These are phyloP conservation scores for Corydoras maculifer DNA, from an alignment of 2,113 vertebrate species.

Conservation along the genomic window DNA sequence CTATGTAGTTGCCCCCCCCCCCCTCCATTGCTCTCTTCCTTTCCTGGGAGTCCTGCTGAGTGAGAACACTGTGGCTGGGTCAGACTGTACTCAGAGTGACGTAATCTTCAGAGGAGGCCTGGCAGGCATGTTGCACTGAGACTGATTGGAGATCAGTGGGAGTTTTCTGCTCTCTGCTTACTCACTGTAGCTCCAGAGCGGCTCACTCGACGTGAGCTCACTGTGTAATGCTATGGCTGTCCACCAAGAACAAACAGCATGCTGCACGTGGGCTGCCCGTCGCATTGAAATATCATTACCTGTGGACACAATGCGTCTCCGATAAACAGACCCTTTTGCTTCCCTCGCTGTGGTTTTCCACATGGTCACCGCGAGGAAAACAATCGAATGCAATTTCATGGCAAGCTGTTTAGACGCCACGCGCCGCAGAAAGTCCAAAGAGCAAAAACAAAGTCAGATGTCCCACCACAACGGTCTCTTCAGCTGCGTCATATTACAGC, in stretches of 20 bases:
- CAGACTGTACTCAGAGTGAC: slow-evolving; percentile 67
- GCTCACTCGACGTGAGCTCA: slow-evolving; percentile 5
- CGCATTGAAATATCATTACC: background rate
- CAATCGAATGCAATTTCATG: background rate
- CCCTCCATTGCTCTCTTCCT: background rate
- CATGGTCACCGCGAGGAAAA: slow-evolving; percentile 10
- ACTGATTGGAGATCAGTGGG: slow-evolving; percentile 26
- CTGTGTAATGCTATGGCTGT: slow-evolving; percentile 1
- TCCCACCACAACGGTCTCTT: no score
- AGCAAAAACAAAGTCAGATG: no score
- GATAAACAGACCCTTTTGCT: no score
- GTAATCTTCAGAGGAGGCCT: slow-evolving; percentile 56
- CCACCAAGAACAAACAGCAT: background rate
- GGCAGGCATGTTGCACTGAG: slow-evolving; percentile 35
- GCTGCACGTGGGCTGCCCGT: background rate
- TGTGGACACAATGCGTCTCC: no score
- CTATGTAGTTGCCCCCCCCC: no score
- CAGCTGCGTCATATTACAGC: slow-evolving; percentile 1
- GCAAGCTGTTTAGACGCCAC: slow-evolving; percentile 1
- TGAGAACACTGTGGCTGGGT: slow-evolving; percentile 31
- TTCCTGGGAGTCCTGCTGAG: slow-evolving; percentile 16
- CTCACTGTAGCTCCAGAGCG: slow-evolving; percentile 23
- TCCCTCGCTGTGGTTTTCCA: no score
- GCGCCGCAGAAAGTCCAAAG: no score
- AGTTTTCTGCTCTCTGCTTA: slow-evolving; percentile 11